Base-by-base conservation (phyloP, 2,888 invertebrate species). In the Panzeria rudis region DNA sequence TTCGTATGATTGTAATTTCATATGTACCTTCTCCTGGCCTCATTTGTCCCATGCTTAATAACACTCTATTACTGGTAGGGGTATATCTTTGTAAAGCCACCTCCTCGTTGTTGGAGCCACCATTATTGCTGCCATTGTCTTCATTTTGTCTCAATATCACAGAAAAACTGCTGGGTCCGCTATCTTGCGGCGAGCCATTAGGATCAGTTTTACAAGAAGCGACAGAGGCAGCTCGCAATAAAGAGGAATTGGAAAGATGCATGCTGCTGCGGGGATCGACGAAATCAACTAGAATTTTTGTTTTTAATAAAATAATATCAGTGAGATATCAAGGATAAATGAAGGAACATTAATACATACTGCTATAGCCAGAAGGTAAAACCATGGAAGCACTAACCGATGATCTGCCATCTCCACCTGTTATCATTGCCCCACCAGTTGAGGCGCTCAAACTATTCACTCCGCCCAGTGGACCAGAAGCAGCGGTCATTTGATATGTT, bases 361-460 rank as follows among this genome's bases (percentile, higher is more conserved):
- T 93, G 95, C 96, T 96, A 90, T 96, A 97, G 87, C 96, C 95
- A 87, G 95, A 95, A 75, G 96, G 95, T 68, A 96, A 95, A 85
- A 96, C 95, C 95, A 96, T 96, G 4, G 85, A 95, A 92, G 88
- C 82, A 61, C 88, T 89, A 54, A 89, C 84, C 7, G 81, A 82
- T 1, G 86, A 83, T 44, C 87, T 87, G 35, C 88, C 87, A 83
- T 89, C 89, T 5, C 88, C 87, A n/a, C 89, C 87, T 6, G 90
- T 87, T 29, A 89, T 87, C 83, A 90, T 89, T 52, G 83, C 56
- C 2, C 64, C 64, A 9, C 50, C 79, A 11, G 66, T 41, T 15
- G 83, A 54, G 0, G 86, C 47, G n/a, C 75, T 47, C 44, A 86
- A 76, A 86, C 82, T 86, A 68, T 82, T 84, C 0, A 81, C 79